Evolutionary conservation across 2,888 invertebrate genomes (phyloP).

Genomic region (Strigamia crassipes): DNA sequence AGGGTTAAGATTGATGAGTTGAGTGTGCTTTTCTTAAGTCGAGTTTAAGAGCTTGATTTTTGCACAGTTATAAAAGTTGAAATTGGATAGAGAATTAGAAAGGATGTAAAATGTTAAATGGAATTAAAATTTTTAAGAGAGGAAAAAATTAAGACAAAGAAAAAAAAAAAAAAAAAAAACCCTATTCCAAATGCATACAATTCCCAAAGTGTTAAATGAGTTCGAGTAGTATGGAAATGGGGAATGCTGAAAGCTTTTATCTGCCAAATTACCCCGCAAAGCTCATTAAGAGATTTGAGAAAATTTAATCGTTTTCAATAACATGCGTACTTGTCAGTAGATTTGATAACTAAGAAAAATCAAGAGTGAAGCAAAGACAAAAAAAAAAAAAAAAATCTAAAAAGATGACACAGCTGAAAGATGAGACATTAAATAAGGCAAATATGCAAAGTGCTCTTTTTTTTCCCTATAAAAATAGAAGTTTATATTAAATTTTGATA

Average conservation of each 20-base stretch:
- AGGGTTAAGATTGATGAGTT: background rate
- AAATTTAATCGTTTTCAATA: constrained; percentile 40
- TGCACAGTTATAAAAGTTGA: constrained; percentile 12
- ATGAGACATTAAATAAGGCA: background rate
- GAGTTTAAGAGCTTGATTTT: background rate
- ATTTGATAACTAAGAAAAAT: constrained; percentile 8
- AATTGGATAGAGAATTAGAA: constrained; percentile 33
- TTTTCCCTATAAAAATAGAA: background rate
- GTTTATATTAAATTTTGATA: constrained; percentile 14
- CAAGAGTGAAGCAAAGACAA: background rate
- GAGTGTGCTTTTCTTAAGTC: background rate
- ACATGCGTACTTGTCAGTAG: constrained; percentile 28
- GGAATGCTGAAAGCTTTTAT: constrained; percentile 35
- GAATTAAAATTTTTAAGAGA: constrained; percentile 1
- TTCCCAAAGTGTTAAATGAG: constrained; percentile 42
- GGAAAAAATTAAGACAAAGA: background rate
- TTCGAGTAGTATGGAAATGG: constrained; percentile 40
- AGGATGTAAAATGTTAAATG: constrained; percentile 18
- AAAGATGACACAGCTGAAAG: background rate
- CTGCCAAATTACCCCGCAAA: constrained; percentile 40
- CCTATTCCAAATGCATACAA: constrained; percentile 12
- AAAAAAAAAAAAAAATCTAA: background rate
- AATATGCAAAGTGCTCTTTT: constrained; percentile 5
- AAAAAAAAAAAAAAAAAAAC: constrained; percentile 15
- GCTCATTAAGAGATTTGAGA: constrained; percentile 42